A percentile compares a stretch with the other conserved stretches of the same genome.
Conservation (phyloP, 1,140 invertebrate genomes). For the Neodiprion fabricii region DNA sequence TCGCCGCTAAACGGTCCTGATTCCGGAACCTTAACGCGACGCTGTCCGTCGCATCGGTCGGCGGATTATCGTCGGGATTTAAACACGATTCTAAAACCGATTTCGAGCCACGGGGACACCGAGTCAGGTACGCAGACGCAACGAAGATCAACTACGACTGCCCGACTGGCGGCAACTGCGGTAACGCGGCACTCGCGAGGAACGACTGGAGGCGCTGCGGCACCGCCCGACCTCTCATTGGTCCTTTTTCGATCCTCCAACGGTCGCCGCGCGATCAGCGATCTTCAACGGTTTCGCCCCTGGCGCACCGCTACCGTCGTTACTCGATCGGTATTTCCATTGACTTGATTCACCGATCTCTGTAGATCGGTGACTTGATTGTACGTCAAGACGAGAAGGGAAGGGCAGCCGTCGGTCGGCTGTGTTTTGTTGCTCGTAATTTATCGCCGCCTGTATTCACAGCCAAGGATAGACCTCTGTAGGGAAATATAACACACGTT, state of each 20-base stretch:
- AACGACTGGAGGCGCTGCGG: background rate
- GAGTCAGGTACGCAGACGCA: background rate
- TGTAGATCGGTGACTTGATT: too few relatives aligned
- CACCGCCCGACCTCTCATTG: conserved; percentile 1
- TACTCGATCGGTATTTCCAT: too few relatives aligned
- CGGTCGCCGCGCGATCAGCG: background rate
- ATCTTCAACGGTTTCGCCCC: background rate
- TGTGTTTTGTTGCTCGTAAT: too few relatives aligned
- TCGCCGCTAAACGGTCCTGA: background rate
- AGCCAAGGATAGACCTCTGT: too few relatives aligned
- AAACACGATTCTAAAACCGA: background rate
- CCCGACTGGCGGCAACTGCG: background rate
- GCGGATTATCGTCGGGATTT: too few relatives aligned
- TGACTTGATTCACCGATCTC: too few relatives aligned
- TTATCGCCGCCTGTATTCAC: too few relatives aligned
- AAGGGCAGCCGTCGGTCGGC: too few relatives aligned
- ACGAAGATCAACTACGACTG: background rate
- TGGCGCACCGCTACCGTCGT: too few relatives aligned
- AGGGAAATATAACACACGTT: too few relatives aligned
- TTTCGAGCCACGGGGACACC: background rate
- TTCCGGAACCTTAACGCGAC: background rate
- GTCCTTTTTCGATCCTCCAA: conserved; percentile 1
- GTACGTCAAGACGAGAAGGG: too few relatives aligned
- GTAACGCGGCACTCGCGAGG: background rate
- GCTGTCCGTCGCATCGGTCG: background rate